These are phyloP conservation scores for Cacoxenus indagator DNA, from an alignment of 2,888 invertebrate species.

Conservation along the genomic window DNA sequence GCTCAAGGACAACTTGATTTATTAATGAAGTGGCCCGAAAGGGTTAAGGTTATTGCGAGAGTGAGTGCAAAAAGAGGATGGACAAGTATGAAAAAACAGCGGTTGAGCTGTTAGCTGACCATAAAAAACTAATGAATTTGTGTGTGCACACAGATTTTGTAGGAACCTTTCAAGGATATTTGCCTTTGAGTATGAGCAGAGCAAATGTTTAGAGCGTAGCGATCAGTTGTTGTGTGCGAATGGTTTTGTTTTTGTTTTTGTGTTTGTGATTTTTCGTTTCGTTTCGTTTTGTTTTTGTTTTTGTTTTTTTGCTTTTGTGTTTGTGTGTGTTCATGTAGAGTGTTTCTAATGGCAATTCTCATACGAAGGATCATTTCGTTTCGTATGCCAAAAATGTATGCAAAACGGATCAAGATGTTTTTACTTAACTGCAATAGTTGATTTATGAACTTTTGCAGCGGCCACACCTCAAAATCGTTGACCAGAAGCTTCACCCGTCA, in stretches of 20 bases:
- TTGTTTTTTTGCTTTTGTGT: too few relatives aligned
- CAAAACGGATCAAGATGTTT: background rate
- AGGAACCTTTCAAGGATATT: background rate
- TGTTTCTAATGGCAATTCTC: background rate
- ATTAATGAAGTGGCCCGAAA: background rate
- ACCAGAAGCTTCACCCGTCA: background rate
- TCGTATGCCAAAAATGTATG: background rate
- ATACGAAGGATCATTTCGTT: background rate
- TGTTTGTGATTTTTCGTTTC: too few relatives aligned
- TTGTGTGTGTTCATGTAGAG: too few relatives aligned
- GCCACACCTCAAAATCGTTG: background rate
- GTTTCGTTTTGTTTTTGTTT: too few relatives aligned
- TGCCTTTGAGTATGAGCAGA: background rate
- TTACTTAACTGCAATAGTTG: background rate
- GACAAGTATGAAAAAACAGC: background rate
- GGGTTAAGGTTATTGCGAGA: background rate
- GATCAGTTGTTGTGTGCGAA: too few relatives aligned
- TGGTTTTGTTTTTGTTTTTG: too few relatives aligned
- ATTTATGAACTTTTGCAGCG: background rate
- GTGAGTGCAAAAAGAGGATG: background rate
- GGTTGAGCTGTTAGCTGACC: background rate
- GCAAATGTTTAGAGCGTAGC: background rate
- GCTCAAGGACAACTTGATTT: background rate
- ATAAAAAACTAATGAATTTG: slow-evolving; percentile 4
- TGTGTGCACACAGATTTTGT: background rate